Evolutionary conservation across 1,140 invertebrate genomes (phyloP).

Genomic region (Saccostrea cuccullata): DNA sequence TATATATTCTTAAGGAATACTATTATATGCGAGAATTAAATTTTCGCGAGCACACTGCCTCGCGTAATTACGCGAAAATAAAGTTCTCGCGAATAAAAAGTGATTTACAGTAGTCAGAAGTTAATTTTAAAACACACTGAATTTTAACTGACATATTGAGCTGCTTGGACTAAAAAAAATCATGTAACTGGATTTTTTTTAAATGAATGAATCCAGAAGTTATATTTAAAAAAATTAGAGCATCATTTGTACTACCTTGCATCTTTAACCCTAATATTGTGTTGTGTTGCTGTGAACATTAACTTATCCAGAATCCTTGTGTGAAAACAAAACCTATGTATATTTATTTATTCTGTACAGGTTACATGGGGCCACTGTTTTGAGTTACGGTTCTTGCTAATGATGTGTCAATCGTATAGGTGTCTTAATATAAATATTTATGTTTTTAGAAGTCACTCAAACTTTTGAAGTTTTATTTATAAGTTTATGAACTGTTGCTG

Average conservation of each 20-base stretch:
- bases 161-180: neutral
- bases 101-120: no score
- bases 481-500: neutral
- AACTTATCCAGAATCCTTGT: slow-evolving; percentile 1
- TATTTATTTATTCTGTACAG: neutral
- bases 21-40: no score
- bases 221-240: no score
- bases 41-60: no score
- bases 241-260: neutral
- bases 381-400: neutral
- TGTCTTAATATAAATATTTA: slow-evolving; percentile 24
- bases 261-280: neutral
- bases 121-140: neutral
- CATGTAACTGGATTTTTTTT: no score
- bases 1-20: no score
- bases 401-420: neutral
- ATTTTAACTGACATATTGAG: neutral
- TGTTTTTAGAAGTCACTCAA: neutral
- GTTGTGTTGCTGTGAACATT: neutral
- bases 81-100: no score
- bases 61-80: no score
- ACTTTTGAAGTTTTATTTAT: neutral
- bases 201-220: no score
- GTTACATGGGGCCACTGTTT: slow-evolving; percentile 26
- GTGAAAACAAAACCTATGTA: neutral